Evolutionary conservation across 92 coral and sea anemone species (phyloP), one percentile per base, ranked within the genome.

Genomic region (Zoanthus sociatus): DNA sequence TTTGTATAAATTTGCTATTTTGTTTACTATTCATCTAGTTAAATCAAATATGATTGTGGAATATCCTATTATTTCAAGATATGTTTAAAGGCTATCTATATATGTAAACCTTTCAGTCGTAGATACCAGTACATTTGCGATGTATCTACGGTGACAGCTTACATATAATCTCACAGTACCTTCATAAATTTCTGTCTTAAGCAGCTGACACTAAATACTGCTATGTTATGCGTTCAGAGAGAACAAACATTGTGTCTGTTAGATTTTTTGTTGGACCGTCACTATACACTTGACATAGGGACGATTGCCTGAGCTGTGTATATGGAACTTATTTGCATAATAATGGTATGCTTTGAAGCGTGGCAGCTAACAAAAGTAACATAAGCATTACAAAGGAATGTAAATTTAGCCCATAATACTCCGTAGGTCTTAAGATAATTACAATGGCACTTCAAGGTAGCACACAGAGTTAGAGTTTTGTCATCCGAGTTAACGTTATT

Each of bases 121-220:
- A 55, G 90, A 3, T 86, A 86, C 67, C 71, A 90, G 33, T 71
- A 87, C 14, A 78, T 86, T 11, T 90, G 92, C 87, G 73, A 90
- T 66, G 84, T 86, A 42, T 89, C 86, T 54, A 61, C 73, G n/a
- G 90, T 86, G 46, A 73, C 85, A 5, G 79, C 77, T 3, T 75
- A 86, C 76, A 42, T 90, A 4, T 33, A 88, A 16, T 63, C 30
- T 14, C 70, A 63, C 16, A 7, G 70, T 63, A 30, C 70, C n/a
- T 18, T 63, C 7, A n/a, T 14, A 63, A 17, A 4, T 14, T 6
- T 63, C 32, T 78, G 70, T 68, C 47, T 16, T 32, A 68, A 69
- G 63, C 18, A 15, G 9, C 37, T 86, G 60, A 70, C 88, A 12
- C 71, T 82, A 6, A 90, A 79, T 72, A 33, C 77, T 32, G 60